Conservation (phyloP, 1,140 invertebrate genomes). For the Dinoponera quadriceps region DNA sequence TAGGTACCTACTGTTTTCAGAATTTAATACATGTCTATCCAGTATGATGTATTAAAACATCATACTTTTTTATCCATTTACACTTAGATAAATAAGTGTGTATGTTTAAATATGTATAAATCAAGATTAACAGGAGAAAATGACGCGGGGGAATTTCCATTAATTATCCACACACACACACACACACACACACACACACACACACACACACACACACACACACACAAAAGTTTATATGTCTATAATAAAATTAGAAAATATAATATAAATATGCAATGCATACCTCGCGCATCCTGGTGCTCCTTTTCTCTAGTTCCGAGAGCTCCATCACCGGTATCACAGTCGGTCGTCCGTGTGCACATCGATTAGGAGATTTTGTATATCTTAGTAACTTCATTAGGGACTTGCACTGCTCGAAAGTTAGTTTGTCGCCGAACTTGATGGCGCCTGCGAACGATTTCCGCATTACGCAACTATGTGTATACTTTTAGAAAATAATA, state of each 20-base stretch:
- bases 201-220: too few species aligned
- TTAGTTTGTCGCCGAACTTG: constrained; percentile 82
- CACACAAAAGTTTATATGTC: background rate
- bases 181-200: too few species aligned
- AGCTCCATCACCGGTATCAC: constrained; percentile 82
- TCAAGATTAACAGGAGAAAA: background rate
- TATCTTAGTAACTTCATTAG: constrained; percentile 77
- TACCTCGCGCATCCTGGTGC: constrained; percentile 23
- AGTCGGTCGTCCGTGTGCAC: constrained; percentile 84
- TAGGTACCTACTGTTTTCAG: background rate
- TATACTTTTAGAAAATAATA: constrained; percentile 25
- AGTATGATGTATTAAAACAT: background rate
- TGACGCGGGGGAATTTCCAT: background rate
- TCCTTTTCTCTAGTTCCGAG: constrained; percentile 65
- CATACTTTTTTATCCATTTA: background rate
- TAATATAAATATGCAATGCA: background rate
- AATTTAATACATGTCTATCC: constrained; percentile 11
- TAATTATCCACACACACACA: background rate
- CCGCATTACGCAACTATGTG: constrained; percentile 13
- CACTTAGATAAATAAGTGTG: background rate
- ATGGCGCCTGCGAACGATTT: constrained; percentile 79
- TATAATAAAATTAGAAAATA: constrained; percentile 17
- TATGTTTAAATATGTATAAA: constrained; percentile 6
- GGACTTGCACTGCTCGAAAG: constrained; percentile 75
- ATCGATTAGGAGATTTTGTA: constrained; percentile 81